These are phyloP conservation scores for Peromyscus californicus DNA, from an alignment of 2,113 vertebrate genomes.

Conservation along the genomic window DNA sequence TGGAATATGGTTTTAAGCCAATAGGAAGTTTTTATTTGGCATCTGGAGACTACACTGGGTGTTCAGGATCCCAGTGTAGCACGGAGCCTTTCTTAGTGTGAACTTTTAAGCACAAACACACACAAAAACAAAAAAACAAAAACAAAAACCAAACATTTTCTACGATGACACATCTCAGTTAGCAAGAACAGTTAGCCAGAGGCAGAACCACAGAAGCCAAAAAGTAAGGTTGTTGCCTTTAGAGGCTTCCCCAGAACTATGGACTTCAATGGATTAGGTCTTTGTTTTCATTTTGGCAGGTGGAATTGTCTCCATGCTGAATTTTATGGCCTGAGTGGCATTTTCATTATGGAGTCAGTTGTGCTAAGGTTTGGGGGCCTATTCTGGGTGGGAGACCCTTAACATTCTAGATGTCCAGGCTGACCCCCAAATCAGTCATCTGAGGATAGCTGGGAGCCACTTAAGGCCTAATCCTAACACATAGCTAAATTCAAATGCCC, in stretches of 20 bases:
- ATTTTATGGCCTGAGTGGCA: background rate
- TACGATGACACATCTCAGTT: background rate
- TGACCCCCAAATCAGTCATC: background rate
- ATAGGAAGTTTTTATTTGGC: background rate
- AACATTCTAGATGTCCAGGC: background rate
- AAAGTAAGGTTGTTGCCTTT: background rate
- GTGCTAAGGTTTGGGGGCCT: background rate
- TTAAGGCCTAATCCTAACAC: background rate
- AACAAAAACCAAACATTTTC: background rate
- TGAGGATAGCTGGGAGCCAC: background rate
- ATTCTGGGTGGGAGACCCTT: rapidly evolving
- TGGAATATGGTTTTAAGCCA: background rate
- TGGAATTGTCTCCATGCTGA: background rate
- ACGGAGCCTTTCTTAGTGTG: background rate
- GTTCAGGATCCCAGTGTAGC: background rate
- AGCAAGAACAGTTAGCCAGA: background rate
- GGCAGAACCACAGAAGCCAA: background rate
- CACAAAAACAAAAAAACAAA: too few species aligned
- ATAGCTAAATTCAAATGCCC: background rate
- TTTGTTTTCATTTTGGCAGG: background rate
- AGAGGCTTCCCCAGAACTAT: background rate
- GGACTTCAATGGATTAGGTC: background rate
- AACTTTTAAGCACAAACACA: background rate
- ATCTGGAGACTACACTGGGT: background rate
- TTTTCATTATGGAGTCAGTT: background rate